Evolutionary conservation across 2,113 vertebrate genomes (phyloP), one percentile per base, ranked within the genome.

Genomic region (Lontra canadensis): DNA sequence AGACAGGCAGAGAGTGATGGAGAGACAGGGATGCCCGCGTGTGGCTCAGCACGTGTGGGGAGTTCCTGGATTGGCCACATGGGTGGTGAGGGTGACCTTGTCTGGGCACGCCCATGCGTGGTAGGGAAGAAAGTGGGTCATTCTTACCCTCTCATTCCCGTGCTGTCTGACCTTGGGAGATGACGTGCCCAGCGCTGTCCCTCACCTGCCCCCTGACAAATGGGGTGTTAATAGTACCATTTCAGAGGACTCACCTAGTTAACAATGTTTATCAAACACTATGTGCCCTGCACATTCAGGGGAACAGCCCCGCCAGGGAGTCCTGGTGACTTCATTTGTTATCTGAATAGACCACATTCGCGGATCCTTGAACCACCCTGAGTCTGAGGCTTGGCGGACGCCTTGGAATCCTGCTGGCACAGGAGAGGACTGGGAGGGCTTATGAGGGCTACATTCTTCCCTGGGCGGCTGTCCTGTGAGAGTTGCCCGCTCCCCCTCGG

Each of bases 161-260:
- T 4, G 7, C 44, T 25, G 9, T 21, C 12, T 71, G 63, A 63
- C 31, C 31, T 14, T 61, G 39, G 73, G 11, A 39, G 55, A 61
- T 6, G 44, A 36, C 47, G n/a, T 17, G 4, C 14, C 52, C 13
- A 1, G 0, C 7, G 36, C 55, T 3, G 1, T 23, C 13, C n/a
- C 29, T 83, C 10, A 12, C 25, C 49, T 83, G 55, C 61, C 20
- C 13, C 13, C n/a, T 85, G 29, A 36, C 36, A 36, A 84, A 39
- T 0, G 8, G 17, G 1, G 1, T 36, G 15, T 78, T 79, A n/a
- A 59, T 7, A n/a, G 29, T 39, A 18, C n/a, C 61, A 49, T 39
- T 4, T 36, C 20, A 9, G 9, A 71, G 20, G 31, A 85, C 12
- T 67, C 71, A 25, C 79, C 39, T 91, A 63, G 61, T 52, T 49